A percentile compares a stretch with the other conserved stretches of the same genome.
Evolutionary conservation across 2,888 invertebrate species (phyloP).

Genomic region (Perizoma flavofasciatum): DNA sequence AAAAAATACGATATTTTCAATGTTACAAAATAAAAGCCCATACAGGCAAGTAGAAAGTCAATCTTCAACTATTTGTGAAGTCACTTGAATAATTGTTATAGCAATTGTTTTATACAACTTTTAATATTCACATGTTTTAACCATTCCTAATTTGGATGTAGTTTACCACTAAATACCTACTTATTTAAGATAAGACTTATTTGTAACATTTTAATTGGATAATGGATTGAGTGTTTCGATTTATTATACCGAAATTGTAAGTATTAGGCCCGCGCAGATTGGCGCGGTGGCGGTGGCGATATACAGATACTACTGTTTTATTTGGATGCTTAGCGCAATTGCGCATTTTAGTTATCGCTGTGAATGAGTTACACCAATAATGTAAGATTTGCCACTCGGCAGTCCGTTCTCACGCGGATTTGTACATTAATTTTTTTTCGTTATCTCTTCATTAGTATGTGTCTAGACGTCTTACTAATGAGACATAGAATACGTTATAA

Average conservation of each 20-base stretch:
- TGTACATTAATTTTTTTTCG: slow-evolving; percentile 50
- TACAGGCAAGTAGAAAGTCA: slow-evolving; percentile 9
- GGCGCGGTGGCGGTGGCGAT: too few relatives aligned
- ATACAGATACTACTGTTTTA: slow-evolving; percentile 10
- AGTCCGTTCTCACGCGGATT: slow-evolving; percentile 73
- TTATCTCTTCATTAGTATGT: slow-evolving; percentile 25
- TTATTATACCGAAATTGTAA: too few relatives aligned
- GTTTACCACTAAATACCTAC: slow-evolving; percentile 22
- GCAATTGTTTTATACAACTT: slow-evolving; percentile 65
- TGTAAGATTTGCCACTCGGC: slow-evolving; percentile 63
- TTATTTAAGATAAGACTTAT: background rate
- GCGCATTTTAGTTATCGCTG: slow-evolving; percentile 48
- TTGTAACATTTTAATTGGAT: too few relatives aligned
- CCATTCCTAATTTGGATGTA: slow-evolving; percentile 64
- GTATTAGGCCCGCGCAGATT: too few relatives aligned
- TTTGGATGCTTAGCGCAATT: background rate
- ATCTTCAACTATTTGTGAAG: slow-evolving; percentile 1
- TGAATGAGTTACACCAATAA: slow-evolving; percentile 68
- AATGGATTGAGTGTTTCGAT: too few relatives aligned
- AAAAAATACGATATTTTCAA: background rate
- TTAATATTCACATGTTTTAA: slow-evolving; percentile 75
- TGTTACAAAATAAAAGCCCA: background rate
- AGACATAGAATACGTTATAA: slow-evolving; percentile 5
- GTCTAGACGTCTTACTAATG: slow-evolving; percentile 20
- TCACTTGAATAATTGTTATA: slow-evolving; percentile 37